Base-by-base conservation (phyloP, 2,113 vertebrate genomes). In the Entomyzon cyanotis region DNA sequence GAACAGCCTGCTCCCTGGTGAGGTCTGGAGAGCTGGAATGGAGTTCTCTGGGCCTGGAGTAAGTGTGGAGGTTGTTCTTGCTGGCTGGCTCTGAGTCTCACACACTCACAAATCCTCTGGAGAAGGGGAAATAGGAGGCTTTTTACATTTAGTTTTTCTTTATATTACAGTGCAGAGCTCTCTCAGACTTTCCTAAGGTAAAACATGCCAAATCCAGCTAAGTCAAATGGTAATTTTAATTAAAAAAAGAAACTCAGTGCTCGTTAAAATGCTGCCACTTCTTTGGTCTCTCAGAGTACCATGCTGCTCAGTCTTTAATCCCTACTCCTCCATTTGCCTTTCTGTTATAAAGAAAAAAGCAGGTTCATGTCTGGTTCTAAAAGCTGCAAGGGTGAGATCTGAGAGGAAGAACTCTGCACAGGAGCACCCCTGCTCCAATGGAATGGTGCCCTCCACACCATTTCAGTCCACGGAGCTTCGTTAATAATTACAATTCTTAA, bases 181-280 rank as follows among this genome's bases (percentile, higher is more conserved):
- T 69, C 46, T 69, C 13, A 65, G 14, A 11, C 3, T 84, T 91
- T n/a, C 30, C 55, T 35, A 30, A 81, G 39, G 12, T 81, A 30
- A 93, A 93, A 67, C 24, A 46, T 23, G 9, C 49, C 53, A 62
- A 77, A 62, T 76, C 17, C 44, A 47, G 33, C 20, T 75, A 67
- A 91, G 76, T 30, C 23, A 64, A 52, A 5, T 14, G 20, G 19
- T 68, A 56, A n/a, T 52, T 82, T 56, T 56, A 50, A 56, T 69
- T 16, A 1, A 41, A 53, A 46, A 31, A 53, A 27, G 4, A 25
- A 15, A 28, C 42, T 74, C 7, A 28, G 12, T 59, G 35, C 53
- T 84, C 0, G 0, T 1, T 41, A 49, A 82, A 94, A 64, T 15
- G 16, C 44, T 53, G 25, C 21, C 1, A 2, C 12, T 83, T 42